Base-by-base conservation (phyloP, 2,888 invertebrate genomes). In the Amblyteles armatorius region DNA sequence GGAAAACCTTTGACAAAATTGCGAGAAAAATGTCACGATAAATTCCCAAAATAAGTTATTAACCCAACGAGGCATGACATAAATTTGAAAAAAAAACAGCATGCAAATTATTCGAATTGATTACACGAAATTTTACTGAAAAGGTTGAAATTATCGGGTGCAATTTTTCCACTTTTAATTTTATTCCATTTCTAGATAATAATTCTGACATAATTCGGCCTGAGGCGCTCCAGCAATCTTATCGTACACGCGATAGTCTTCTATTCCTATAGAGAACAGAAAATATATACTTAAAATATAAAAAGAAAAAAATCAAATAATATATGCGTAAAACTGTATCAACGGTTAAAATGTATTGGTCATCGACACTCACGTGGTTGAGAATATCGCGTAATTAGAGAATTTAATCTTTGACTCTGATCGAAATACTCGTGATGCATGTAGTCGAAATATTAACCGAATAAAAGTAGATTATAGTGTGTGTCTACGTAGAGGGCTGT, bases 401-500 rank as follows among this genome's bases (percentile, higher is more conserved):
- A 68, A 52, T 57, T 50, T 48, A 48, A 48, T 48, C 44, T 48
- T 48, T 0, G 16, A 48, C 44, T 48, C 16, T 16, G 4, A 16
- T 16, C 19, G 22, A 79, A 52, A 60, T 67, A 73, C 65, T 77
- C 67, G 44, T 71, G 72, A 79, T 67, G 65, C 67, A 57, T 82
- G 83, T 85, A 80, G 82, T 68, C 76, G 65, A 86, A 80, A 33
- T 29, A 29, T 44, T 79, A 79, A 85, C 76, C 69, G 72, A 83
- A 79, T 72, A 83, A 68, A 77, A 67, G 65, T 81, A 26, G 33
- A 29, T 19, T 50, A 13, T 60, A 19, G 74, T 33, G 60, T 65
- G 65, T 76, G 33, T 16, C n/a, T 33, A 63, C 16, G 60, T 69
- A 60, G 80, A 48, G 69, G 36, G 71, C 48, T 76, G 40, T 68